Evolutionary conservation across 1,140 invertebrate species (phyloP), one percentile per base, ranked within the genome.

Genomic region (Penaeus vannamei): DNA sequence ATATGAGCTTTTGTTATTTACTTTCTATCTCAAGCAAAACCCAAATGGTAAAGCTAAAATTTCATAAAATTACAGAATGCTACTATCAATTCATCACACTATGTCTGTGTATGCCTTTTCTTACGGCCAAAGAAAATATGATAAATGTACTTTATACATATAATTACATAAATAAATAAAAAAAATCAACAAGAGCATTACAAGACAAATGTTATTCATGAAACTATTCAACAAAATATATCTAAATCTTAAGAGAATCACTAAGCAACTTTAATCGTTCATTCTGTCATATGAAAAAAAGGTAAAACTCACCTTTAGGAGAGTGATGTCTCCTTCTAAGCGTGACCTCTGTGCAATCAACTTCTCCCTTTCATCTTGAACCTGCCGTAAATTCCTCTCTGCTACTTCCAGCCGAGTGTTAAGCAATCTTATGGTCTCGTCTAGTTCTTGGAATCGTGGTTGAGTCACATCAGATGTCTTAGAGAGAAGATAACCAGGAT

Each of bases 291-390:
- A 12, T 12, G 3, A 7, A 53, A 53, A 53, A 53, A 5, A 2
- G 0, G 14, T 12, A 10, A 53, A 53, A 29, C 42, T 84, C 32
- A 91, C 90, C 82, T 91, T 91, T 1, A 91, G 81, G 17, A 91
- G 87, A 1, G 90, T 91, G 62, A 91, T 87, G 72, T 91, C 90
- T 59, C 84, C 90, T 29, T 91, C 90, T 26, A 90, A 79, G 22
- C 85, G 22, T 19, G 90, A 86, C 62, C 80, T 86, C 81, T 87
- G 90, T 14, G 87, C 84, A 20, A 77, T 60, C 12, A 87, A 42
- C 69, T 87, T 86, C 19, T 90, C 87, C 69, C 66, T 89, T 36
- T 91, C 87, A n/a, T 84, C 83, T 76, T 91, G 87, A 60, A 86
- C 72, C 61, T 91, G 77, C 29, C 72, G 42, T 42, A 91, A 42